Percentiles rank a stretch among this genome's conserved stretches.
Evolutionary conservation across 2,797 vertebrate genomes (phyloP).

Genomic region (Novumbra hubbsi): DNA sequence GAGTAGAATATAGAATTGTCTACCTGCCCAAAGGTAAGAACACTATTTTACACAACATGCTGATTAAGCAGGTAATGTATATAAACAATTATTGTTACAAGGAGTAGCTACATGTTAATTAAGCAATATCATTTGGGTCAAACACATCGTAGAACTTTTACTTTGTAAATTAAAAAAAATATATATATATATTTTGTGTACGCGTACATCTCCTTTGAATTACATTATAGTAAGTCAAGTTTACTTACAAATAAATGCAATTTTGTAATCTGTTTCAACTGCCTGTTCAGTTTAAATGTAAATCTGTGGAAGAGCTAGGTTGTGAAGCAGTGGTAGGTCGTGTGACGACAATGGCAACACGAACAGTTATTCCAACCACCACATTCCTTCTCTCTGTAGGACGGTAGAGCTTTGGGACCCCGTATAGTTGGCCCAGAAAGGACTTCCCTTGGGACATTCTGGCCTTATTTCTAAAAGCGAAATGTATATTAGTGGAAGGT

Average conservation of each 20-base stretch:
- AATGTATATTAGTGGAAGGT: slow-evolving; percentile 40
- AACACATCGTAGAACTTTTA: not conserved
- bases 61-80: not conserved
- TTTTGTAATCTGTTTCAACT: not conserved
- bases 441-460: slow-evolving; percentile 49
- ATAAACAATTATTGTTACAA: not conserved
- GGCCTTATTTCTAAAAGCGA: slow-evolving; percentile 71
- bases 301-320: not conserved
- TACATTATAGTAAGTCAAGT: not conserved
- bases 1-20: not conserved
- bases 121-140: not conserved
- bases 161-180: not conserved
- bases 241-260: not conserved
- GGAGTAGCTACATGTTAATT: no score
- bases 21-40: not conserved
- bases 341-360: not conserved
- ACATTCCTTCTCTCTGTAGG: slow-evolving; percentile 1
- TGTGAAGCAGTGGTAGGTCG: not conserved
- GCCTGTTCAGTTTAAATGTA: no score
- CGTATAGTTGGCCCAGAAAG: slow-evolving; percentile 57
- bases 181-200: not conserved
- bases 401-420: slow-evolving; percentile 37
- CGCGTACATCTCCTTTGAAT: not conserved
- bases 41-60: not conserved
- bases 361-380: slow-evolving; percentile 34